A percentile compares a stretch with the other conserved stretches of the same genome.
Conservation (phyloP, 2,888 invertebrate genomes). For the Suillia variegata region DNA sequence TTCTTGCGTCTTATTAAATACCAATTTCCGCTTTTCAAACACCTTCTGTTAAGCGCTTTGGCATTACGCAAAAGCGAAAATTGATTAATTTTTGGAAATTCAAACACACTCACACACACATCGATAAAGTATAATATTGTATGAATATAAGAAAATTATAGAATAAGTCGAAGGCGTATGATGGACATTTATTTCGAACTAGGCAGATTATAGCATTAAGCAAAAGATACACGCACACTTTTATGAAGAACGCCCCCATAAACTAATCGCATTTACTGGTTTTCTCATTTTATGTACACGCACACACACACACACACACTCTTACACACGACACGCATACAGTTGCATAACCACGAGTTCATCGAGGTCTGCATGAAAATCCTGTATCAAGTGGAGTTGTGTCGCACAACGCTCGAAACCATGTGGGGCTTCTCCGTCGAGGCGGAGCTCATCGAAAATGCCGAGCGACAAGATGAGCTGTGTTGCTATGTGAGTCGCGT, state of each 20-base stretch:
- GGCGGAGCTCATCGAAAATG: slow-evolving; percentile 94
- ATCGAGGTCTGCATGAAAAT: slow-evolving; percentile 97
- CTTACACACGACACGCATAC: slow-evolving; percentile 79
- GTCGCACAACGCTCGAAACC: slow-evolving; percentile 86
- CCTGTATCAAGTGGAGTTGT: slow-evolving; percentile 93
- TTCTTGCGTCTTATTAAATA: slow-evolving; percentile 1
- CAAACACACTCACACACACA: slow-evolving; percentile 6
- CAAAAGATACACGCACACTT: no score
- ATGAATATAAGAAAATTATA: no score
- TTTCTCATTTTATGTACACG: neutral
- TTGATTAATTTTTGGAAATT: no score
- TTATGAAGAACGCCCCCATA: no score
- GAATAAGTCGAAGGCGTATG: no score
- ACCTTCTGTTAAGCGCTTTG: neutral
- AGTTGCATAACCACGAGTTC: slow-evolving; percentile 91
- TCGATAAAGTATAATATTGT: no score
- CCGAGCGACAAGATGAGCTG: slow-evolving; percentile 93
- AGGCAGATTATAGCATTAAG: no score
- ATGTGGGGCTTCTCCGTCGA: slow-evolving; percentile 99
- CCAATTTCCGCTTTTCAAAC: slow-evolving; percentile 1
- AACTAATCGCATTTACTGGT: neutral
- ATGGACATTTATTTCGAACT: no score
- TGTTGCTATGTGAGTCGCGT: slow-evolving; percentile 97
- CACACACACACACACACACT: slow-evolving; percentile 66
- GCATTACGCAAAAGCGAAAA: no score